phyloP scores from a whole-genome alignment of 2,113 vertebrate genomes.

The Nettapus auritus region DNA sequence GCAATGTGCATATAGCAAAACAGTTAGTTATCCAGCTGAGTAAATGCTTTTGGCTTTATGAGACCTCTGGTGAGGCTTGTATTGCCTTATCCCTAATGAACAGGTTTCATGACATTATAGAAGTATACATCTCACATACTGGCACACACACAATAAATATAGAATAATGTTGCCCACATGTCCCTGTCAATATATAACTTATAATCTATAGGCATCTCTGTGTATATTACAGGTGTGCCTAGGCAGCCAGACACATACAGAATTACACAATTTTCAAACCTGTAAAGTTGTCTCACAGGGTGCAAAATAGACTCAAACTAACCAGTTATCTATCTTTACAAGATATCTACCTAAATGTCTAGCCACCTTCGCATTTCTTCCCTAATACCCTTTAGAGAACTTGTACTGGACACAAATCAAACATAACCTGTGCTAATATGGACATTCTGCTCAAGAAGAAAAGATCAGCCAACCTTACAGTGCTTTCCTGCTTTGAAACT shows the following conservation, averaged over 20 bases:
- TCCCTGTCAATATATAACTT: not conserved
- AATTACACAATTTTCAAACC: not conserved
- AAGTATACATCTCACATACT: not conserved
- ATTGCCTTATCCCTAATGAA: not conserved
- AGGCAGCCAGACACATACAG: not conserved
- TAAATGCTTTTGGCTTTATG: not conserved
- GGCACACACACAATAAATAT: accelerated
- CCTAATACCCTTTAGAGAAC: not conserved
- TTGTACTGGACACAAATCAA: not conserved
- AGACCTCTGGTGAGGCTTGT: not conserved
- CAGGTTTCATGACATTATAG: not conserved
- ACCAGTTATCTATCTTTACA: not conserved
- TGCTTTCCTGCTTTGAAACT: not conserved
- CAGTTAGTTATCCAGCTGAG: not conserved
- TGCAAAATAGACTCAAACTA: not conserved
- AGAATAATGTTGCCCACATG: not conserved
- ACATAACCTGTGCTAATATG: not conserved
- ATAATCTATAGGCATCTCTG: not conserved
- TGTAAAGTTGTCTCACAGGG: not conserved
- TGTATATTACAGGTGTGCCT: not conserved
- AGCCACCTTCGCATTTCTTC: not conserved
- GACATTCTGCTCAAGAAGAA: not conserved
- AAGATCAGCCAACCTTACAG: not conserved
- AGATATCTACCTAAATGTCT: not conserved
- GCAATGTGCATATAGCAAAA: not conserved